Conservation (phyloP, 1,140 invertebrate genomes). For the Akabosia matsudoensis region DNA sequence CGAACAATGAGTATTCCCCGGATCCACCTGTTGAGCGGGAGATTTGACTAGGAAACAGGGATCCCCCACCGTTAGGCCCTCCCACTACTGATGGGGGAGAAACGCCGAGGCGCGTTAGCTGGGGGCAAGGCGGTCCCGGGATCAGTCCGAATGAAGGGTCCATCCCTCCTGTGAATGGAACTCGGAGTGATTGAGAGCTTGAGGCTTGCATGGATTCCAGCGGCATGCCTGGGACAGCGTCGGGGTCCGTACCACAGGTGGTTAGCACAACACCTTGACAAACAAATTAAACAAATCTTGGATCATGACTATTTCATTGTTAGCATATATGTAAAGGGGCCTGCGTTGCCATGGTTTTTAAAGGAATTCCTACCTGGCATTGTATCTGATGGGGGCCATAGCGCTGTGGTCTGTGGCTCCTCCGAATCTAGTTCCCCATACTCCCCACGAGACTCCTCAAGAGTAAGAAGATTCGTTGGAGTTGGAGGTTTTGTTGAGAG, state of each 20-base stretch:
- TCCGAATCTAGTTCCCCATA: conserved; percentile 21
- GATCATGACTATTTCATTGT: background rate
- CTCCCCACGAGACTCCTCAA: conserved; percentile 34
- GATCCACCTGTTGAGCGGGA: background rate
- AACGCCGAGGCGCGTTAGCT: background rate
- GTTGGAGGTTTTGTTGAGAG: conserved; percentile 42
- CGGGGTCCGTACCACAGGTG: conserved; percentile 38
- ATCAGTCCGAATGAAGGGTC: background rate
- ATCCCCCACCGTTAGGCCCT: background rate
- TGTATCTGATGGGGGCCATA: conserved; percentile 45
- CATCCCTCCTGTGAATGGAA: conserved; percentile 30
- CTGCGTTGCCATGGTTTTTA: no score
- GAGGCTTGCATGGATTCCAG: conserved; percentile 37
- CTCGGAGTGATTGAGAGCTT: conserved; percentile 39
- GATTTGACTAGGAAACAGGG: conserved; percentile 18
- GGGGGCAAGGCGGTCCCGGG: background rate
- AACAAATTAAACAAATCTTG: background rate
- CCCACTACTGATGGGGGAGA: background rate
- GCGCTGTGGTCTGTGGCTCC: conserved; percentile 34
- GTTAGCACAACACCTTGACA: conserved; percentile 42
- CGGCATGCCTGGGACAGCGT: conserved; percentile 24
- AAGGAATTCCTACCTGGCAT: conserved; percentile 38
- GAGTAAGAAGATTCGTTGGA: conserved; percentile 26
- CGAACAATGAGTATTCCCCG: conserved; percentile 15
- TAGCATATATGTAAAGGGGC: background rate